Percentiles rank a stretch among this genome's conserved stretches.
phyloP scores from a whole-genome alignment of 2,113 vertebrate genomes.

The Neopipo cinnamomea region DNA sequence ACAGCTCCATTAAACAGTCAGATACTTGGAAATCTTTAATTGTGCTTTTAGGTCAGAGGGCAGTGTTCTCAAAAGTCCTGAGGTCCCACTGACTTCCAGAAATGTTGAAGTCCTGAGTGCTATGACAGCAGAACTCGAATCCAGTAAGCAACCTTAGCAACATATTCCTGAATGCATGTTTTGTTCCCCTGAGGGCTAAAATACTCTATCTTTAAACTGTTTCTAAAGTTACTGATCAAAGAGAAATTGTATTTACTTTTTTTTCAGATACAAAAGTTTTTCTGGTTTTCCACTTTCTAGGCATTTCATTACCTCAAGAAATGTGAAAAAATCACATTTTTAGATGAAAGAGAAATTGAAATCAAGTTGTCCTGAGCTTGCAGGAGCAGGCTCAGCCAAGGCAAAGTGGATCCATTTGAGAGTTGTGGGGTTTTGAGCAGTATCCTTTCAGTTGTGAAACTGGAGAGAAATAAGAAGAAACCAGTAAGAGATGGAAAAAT shows the following conservation, averaged over 20 bases:
- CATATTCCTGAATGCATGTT: background rate
- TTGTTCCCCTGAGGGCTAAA: background rate
- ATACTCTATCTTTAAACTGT: background rate
- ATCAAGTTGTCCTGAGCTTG: slow-evolving; percentile 67
- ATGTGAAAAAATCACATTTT: background rate
- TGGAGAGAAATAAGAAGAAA: background rate
- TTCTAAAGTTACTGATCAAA: background rate
- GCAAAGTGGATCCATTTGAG: background rate
- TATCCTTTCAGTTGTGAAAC: background rate
- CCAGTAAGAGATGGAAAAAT: background rate
- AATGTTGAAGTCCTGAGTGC: background rate
- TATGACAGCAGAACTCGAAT: background rate
- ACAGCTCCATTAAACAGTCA: background rate
- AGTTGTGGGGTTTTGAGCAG: background rate
- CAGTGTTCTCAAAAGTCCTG: background rate
- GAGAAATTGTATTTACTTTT: background rate
- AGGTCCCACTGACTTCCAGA: background rate
- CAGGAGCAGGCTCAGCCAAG: slow-evolving; percentile 22
- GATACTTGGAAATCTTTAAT: background rate
- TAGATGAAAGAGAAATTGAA: slow-evolving; percentile 20
- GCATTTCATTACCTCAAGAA: background rate
- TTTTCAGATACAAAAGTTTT: background rate
- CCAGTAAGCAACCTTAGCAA: background rate
- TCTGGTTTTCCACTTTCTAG: background rate
- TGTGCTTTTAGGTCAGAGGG: background rate